Conservation (phyloP, 2,113 vertebrate species). For the Chaetodon trifascialis region DNA sequence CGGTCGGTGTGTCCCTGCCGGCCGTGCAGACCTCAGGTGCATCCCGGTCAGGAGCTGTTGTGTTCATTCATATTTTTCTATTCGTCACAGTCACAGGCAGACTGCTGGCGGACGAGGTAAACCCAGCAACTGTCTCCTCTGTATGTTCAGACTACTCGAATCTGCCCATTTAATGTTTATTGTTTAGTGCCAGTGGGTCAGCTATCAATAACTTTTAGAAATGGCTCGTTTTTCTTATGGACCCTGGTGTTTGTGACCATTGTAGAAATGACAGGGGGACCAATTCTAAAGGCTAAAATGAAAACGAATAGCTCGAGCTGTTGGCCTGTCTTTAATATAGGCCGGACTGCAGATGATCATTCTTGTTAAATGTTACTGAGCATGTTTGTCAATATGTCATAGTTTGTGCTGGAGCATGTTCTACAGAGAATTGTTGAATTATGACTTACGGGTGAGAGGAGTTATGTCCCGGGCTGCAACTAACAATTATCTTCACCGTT, state of each 20-base stretch:
- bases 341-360: background rate
- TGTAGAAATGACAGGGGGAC: background rate
- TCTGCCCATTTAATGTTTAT: background rate
- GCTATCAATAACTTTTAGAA: background rate
- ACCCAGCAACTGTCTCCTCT: background rate
- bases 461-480: background rate
- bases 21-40: background rate
- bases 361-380: background rate
- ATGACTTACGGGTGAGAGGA: background rate
- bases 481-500: background rate
- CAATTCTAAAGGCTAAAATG: background rate
- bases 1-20: background rate
- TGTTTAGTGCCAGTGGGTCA: no score
- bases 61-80: background rate
- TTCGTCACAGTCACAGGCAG: background rate
- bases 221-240: background rate
- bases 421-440: background rate
- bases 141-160: background rate
- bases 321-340: background rate
- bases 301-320: background rate
- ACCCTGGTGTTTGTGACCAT: background rate
- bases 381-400: background rate
- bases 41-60: background rate
- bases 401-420: background rate
- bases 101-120: constrained; percentile 8